phyloP scores from a whole-genome alignment of 2,113 vertebrate species.

The Sylvietta virens region DNA sequence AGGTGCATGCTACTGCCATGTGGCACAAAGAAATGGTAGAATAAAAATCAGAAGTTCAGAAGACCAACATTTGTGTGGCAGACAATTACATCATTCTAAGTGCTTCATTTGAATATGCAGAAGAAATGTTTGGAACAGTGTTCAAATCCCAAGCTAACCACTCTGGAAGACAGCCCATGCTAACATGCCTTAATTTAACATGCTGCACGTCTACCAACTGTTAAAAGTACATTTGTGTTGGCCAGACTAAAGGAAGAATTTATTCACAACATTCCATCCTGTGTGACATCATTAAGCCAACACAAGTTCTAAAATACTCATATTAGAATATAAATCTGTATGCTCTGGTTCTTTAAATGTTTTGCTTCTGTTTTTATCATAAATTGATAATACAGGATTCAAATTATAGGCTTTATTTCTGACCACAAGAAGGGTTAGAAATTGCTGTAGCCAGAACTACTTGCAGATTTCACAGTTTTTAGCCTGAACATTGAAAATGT shows the following conservation, averaged over 20 bases:
- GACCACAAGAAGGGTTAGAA: not conserved
- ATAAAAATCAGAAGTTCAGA: not conserved
- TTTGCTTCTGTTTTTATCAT: not conserved
- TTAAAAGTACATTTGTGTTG: conserved; percentile 33
- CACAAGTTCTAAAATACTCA: not conserved
- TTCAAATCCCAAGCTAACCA: not conserved
- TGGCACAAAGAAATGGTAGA: not conserved
- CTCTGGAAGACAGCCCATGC: conserved; percentile 21
- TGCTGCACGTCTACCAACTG: not conserved
- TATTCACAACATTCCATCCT: conserved; percentile 22
- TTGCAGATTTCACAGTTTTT: not conserved
- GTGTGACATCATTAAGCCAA: accelerated
- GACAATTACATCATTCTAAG: not conserved
- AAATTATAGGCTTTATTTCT: not conserved
- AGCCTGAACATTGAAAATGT: not conserved
- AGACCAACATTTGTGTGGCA: not conserved
- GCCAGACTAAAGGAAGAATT: conserved; percentile 17
- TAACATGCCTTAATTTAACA: conserved; percentile 31
- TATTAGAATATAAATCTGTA: not conserved
- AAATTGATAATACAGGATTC: not conserved
- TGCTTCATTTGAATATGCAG: not conserved
- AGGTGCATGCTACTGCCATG: not conserved
- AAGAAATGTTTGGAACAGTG: not conserved
- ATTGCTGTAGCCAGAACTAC: not conserved
- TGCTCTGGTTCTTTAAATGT: not conserved